Evolutionary conservation across 2,113 vertebrate genomes (phyloP).

Genomic region (Gallinago media): DNA sequence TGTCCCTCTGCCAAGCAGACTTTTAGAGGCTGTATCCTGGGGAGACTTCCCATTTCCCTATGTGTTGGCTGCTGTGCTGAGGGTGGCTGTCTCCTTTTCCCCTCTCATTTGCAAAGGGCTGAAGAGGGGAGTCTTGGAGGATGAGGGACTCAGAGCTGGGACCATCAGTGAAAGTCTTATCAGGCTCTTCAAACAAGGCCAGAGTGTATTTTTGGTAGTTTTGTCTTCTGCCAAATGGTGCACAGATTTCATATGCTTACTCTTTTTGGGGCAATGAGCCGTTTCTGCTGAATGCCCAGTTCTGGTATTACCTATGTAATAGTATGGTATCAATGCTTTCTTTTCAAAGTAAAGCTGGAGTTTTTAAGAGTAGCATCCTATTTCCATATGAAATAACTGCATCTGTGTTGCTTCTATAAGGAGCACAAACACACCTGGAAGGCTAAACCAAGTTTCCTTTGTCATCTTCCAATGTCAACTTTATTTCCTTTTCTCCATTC

Average conservation of each 20-base stretch:
- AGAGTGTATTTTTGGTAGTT: neutral
- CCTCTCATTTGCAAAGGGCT: neutral
- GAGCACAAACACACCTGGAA: neutral
- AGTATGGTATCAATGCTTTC: neutral
- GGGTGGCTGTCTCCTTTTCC: neutral
- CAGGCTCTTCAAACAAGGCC: neutral
- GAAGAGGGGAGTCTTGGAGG: neutral
- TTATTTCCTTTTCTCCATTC: neutral
- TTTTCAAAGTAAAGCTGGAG: neutral
- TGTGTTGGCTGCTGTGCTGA: neutral
- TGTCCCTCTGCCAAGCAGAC: neutral
- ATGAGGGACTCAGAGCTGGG: neutral
- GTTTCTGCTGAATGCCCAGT: neutral
- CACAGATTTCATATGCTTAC: neutral
- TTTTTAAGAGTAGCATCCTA: neutral
- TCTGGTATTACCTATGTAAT: neutral
- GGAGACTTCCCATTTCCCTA: neutral
- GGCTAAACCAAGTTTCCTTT: neutral
- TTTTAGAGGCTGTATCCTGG: neutral
- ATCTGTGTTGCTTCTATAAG: neutral
- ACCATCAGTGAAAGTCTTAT: neutral
- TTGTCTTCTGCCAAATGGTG: neutral
- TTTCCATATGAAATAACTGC: neutral
- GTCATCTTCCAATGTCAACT: neutral
- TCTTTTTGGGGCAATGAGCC: neutral